Percentiles rank a stretch among this genome's conserved stretches.
phyloP scores from a whole-genome alignment of 2,888 invertebrate species.

The Candidula unifasciata region DNA sequence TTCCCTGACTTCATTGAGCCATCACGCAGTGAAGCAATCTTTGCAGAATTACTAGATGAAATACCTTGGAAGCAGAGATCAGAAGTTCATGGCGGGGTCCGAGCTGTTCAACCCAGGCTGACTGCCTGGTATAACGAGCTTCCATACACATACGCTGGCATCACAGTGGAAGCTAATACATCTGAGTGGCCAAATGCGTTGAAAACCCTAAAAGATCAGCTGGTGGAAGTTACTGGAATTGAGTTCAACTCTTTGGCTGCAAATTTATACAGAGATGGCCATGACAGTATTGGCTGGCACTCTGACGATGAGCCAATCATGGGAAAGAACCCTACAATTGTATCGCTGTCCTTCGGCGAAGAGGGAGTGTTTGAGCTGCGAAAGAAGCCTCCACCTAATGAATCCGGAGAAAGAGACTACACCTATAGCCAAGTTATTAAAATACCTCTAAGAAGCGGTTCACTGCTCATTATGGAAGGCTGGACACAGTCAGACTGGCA shows the following conservation, averaged over 20 bases:
- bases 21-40: constrained; percentile 66
- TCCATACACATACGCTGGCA: constrained; percentile 78
- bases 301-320: constrained; percentile 78
- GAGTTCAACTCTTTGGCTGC: constrained; percentile 79
- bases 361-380: constrained; percentile 78
- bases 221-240: constrained; percentile 76
- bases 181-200: constrained; percentile 72
- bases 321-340: constrained; percentile 77
- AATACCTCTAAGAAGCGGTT: constrained; percentile 78
- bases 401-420: constrained; percentile 60
- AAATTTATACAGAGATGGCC: constrained; percentile 79
- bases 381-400: constrained; percentile 71
- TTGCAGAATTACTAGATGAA: constrained; percentile 68
- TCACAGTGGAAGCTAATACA: constrained; percentile 66
- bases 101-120: constrained; percentile 76
- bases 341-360: constrained; percentile 77
- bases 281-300: constrained; percentile 79
- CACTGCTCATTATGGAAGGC: constrained; percentile 80
- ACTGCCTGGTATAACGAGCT: constrained; percentile 80
- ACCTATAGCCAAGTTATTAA: constrained; percentile 68
- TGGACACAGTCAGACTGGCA: constrained; percentile 79
- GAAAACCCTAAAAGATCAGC: constrained; percentile 65
- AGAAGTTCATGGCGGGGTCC: constrained; percentile 67
- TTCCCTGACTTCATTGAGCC: constrained; percentile 72
- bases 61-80: constrained; percentile 74